These are phyloP conservation scores for Calcarius lapponicus DNA, from an alignment of 2,797 vertebrate species.

Conservation along the genomic window DNA sequence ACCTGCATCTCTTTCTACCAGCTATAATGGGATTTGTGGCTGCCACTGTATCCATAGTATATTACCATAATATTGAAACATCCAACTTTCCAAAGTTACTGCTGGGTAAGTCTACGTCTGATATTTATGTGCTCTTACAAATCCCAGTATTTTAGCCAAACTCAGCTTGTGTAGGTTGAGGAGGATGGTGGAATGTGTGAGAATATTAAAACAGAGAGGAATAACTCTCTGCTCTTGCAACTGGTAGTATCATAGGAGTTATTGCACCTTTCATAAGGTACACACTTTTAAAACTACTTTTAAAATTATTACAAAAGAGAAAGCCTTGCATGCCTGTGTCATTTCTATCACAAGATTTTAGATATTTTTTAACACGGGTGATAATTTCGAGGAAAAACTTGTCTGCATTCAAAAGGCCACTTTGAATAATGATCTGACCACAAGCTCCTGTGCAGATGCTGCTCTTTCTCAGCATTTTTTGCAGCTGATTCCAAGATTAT, in stretches of 20 bases:
- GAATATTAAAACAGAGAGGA: not conserved
- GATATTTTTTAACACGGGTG: not conserved
- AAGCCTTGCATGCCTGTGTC: not conserved
- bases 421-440: not conserved
- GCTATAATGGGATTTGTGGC: constrained; percentile 97
- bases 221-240: not conserved
- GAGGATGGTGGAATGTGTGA: not conserved
- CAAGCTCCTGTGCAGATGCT: not conserved
- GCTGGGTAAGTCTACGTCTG: constrained; percentile 81
- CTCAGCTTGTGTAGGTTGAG: not conserved
- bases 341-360: not conserved
- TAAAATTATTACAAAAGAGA: not conserved
- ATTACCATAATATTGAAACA: constrained; percentile 99
- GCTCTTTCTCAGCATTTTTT: not conserved
- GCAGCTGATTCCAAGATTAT: not conserved
- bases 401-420: not conserved
- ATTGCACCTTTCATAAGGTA: not conserved
- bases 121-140: not conserved
- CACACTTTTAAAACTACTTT: not conserved
- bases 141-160: not conserved
- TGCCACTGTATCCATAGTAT: constrained; percentile 94
- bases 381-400: not conserved
- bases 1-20: constrained; percentile 94
- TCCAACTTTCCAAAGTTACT: constrained; percentile 98
- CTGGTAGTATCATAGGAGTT: not conserved